Conservation (phyloP, 2,888 invertebrate genomes). For the Nephrotoma flavescens region DNA sequence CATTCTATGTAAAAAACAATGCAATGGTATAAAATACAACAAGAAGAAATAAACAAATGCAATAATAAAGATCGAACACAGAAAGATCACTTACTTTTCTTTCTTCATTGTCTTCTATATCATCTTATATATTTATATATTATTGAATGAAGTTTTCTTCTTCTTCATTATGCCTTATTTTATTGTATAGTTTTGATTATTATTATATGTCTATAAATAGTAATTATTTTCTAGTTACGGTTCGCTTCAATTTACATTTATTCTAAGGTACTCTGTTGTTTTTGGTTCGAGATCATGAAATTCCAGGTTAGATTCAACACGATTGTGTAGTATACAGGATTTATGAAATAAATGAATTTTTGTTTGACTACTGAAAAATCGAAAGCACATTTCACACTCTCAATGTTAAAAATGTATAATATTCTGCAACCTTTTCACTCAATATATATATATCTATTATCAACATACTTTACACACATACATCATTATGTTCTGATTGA, state of each 20-base stretch:
- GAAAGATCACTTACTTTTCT: not conserved
- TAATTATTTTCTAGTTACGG: not conserved
- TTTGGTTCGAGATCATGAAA: not conserved
- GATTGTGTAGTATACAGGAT: not conserved
- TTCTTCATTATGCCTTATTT: not conserved
- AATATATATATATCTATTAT: not conserved
- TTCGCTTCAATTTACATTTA: not conserved
- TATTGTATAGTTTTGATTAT: not conserved
- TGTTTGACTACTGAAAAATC: too few species aligned
- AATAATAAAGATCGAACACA: not conserved
- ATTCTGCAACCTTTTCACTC: not conserved
- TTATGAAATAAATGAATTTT: too few species aligned
- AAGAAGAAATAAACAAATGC: not conserved
- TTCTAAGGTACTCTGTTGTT: not conserved
- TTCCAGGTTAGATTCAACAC: not conserved
- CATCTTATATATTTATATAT: not conserved
- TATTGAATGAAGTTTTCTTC: not conserved
- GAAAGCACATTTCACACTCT: not conserved
- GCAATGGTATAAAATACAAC: not conserved
- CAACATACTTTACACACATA: not conserved
- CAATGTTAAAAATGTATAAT: not conserved
- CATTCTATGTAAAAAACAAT: not conserved
- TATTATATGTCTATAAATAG: not conserved
- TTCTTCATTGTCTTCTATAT: not conserved
- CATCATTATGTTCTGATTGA: not conserved